These are phyloP conservation scores for Calliopsis andreniformis DNA, from an alignment of 1,140 invertebrate genomes.

Conservation along the genomic window DNA sequence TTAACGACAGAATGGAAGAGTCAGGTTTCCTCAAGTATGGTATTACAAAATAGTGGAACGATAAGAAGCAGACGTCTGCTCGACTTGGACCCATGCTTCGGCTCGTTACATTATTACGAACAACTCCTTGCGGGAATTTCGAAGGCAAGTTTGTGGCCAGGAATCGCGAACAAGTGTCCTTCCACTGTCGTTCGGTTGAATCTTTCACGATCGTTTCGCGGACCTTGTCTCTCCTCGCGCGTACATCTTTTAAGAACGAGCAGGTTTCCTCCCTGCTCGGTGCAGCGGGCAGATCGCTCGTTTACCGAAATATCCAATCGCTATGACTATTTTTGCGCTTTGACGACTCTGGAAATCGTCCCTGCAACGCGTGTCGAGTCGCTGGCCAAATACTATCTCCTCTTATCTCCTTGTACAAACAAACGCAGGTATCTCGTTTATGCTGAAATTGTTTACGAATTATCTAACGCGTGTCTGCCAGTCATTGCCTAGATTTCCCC, in stretches of 20 bases:
- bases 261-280: slow-evolving; percentile 8
- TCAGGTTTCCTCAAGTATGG: background rate
- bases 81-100: background rate
- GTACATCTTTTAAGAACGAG: slow-evolving; percentile 66
- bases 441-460: background rate
- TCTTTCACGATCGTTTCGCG: slow-evolving; percentile 60
- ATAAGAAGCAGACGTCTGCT: slow-evolving; percentile 7
- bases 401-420: background rate
- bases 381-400: background rate
- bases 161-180: slow-evolving; percentile 58
- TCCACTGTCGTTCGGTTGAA: slow-evolving; percentile 65
- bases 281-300: background rate
- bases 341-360: background rate
- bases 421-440: background rate
- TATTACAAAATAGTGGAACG: slow-evolving; percentile 14
- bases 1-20: background rate
- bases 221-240: slow-evolving; percentile 59
- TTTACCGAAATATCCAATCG: background rate
- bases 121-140: slow-evolving; percentile 53
- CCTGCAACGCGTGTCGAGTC: background rate
- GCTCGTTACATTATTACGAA: slow-evolving; percentile 56
- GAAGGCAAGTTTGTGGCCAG: slow-evolving; percentile 30
- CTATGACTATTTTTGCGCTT: background rate
- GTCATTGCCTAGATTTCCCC: no score
- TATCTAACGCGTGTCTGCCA: background rate